phyloP scores from a whole-genome alignment of 2,113 vertebrate species.

The Scatophagus argus region DNA sequence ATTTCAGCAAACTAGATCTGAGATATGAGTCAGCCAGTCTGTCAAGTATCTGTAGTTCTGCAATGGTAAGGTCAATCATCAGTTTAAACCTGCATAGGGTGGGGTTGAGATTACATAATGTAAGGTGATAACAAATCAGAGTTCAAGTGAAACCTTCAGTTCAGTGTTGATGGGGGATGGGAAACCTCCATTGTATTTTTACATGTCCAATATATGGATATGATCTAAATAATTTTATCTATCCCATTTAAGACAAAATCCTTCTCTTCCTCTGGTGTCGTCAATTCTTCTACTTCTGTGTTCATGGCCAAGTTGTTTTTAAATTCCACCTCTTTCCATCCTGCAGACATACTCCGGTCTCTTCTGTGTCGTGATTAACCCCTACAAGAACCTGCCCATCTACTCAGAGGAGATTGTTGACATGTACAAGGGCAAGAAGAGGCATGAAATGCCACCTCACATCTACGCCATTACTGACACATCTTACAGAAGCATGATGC shows the following conservation, averaged over 20 bases:
- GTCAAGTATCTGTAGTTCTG: slow-evolving; percentile 27
- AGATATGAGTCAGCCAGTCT: slow-evolving; percentile 29
- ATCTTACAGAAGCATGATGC: slow-evolving; percentile 99
- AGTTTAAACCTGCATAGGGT: slow-evolving; percentile 51
- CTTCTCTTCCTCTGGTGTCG: not conserved
- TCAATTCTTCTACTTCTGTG: not conserved
- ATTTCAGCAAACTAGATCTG: not conserved
- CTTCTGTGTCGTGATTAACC: slow-evolving; percentile 99
- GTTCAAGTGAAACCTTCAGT: slow-evolving; percentile 40
- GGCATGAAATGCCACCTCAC: slow-evolving; percentile 98
- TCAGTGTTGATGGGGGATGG: not conserved
- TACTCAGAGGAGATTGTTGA: slow-evolving; percentile 99
- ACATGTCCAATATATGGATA: not conserved
- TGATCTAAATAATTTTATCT: not conserved
- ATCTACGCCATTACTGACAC: slow-evolving; percentile 99
- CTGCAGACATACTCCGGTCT: slow-evolving; percentile 96
- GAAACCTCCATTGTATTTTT: too few species aligned
- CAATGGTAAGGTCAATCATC: slow-evolving; percentile 18
- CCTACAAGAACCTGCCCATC: slow-evolving; percentile 99
- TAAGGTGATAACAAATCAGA: slow-evolving; percentile 8
- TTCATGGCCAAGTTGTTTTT: not conserved
- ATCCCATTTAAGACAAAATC: not conserved
- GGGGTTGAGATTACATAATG: slow-evolving; percentile 52
- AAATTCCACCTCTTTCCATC: slow-evolving; percentile 22
- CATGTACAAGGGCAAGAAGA: slow-evolving; percentile 99